Evolutionary conservation across 2,888 invertebrate species (phyloP), one percentile per base, ranked within the genome.

Genomic region (Polymixis lichenea): DNA sequence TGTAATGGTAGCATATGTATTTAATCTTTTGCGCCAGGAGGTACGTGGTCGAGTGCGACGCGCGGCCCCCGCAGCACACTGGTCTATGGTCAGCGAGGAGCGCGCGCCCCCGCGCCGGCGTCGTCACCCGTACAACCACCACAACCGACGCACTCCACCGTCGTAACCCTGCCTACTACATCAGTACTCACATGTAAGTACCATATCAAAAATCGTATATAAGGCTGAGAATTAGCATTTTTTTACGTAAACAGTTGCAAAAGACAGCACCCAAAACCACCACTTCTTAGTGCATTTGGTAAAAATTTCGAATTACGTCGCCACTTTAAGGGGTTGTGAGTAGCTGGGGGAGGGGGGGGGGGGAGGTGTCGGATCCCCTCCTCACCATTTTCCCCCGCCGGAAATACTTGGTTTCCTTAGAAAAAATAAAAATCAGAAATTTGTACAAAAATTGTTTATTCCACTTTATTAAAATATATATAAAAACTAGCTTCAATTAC

Each of bases 161-260:
- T 93, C 28, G 93, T 93, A 74, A 91, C 94, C 11, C 80, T 95
- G 38, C 91, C 95, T 32, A 87, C 94, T 8, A 92, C 93, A 62
- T 91, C 95, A 60, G 94, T 95, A 2, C 92, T 95, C 32, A 93
- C 93, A 8, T 93, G 95, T 96, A 85, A 93, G 94, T 82, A 65
- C 1, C 22, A 1, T 49, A 28, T 38, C 13, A 64, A 51, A 38
- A 38, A 55, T 51, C 0, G 2, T 6, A 1, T 49, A 43, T 46
- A 11, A 32, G 25, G 2, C 17, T 60, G 32, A 28, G 3, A 28
- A 51, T 22, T 6, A 3, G 19, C 15, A 19, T 13, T 60, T 22
- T 60, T 32, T 32, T 7, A n/a, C 8, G 38, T 13, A 2, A 22
- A 9, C 22, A 49, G 49, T 66, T 66, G 28, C 22, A 22, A 66